Conservation (phyloP, 2,113 vertebrate species). For the Panthera uncia region DNA sequence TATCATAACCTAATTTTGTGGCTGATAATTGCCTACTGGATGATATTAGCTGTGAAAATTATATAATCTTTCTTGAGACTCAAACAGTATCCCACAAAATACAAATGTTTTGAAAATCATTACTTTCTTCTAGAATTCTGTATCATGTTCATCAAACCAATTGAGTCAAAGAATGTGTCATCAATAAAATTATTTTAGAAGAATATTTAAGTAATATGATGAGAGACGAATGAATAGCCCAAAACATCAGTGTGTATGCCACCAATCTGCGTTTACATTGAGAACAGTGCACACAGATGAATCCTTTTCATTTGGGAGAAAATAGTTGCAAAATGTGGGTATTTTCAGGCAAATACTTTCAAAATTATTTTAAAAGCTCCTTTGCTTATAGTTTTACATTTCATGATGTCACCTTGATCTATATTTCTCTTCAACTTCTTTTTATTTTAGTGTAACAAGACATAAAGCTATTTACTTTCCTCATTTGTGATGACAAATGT, state of each 20-base stretch:
- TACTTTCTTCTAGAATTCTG: neutral
- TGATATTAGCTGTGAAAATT: neutral
- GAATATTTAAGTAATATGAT: neutral
- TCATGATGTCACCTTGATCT: neutral
- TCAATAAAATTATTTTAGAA: neutral
- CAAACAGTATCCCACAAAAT: neutral
- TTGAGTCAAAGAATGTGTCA: neutral
- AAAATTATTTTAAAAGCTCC: neutral
- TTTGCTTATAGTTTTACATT: neutral
- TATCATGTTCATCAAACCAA: neutral
- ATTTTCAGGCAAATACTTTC: neutral
- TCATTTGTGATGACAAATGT: neutral
- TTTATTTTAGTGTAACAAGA: neutral
- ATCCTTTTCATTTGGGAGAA: neutral
- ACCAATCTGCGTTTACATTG: neutral
- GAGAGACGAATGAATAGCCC: neutral
- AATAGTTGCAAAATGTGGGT: neutral
- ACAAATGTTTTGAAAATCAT: neutral
- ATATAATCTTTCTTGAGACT: neutral
- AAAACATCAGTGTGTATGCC: neutral
- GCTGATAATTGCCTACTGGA: neutral
- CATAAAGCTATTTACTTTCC: neutral
- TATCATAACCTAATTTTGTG: neutral
- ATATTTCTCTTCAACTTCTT: neutral
- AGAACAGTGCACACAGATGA: neutral